A percentile compares a stretch with the other conserved stretches of the same genome.
Conservation (phyloP, 2,797 vertebrate species). For the Artibeus jamaicensis region DNA sequence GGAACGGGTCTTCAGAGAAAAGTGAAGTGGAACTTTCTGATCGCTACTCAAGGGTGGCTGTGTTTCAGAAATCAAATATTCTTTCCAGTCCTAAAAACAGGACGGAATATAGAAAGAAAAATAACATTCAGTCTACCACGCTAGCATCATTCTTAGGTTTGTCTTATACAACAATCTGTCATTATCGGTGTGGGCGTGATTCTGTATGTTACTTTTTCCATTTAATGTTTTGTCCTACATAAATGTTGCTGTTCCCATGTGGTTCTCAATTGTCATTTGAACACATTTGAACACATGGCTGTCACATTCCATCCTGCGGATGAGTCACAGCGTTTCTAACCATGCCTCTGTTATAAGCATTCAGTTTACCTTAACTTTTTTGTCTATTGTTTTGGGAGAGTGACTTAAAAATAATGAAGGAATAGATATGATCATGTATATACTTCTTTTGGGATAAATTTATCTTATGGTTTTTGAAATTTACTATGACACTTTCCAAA, state of each 20-base stretch:
- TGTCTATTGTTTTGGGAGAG: conserved; percentile 5
- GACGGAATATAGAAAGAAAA: neutral
- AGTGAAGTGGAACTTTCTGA: neutral
- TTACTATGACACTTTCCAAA: neutral
- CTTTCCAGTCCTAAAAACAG: neutral
- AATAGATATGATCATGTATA: neutral
- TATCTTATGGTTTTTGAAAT: conserved; percentile 1
- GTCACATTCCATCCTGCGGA: neutral
- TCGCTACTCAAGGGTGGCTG: neutral
- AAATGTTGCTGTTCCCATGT: neutral
- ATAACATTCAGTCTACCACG: neutral
- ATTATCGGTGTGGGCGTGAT: neutral
- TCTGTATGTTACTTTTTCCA: neutral
- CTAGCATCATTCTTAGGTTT: neutral
- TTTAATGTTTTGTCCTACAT: neutral
- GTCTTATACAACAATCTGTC: neutral
- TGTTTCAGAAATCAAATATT: conserved; percentile 16
- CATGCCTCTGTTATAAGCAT: neutral
- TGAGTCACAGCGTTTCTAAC: neutral
- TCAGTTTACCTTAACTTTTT: neutral
- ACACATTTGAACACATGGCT: too few species aligned
- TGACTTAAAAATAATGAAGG: conserved; percentile 35
- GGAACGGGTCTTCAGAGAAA: neutral
- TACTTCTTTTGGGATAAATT: conserved; percentile 4
- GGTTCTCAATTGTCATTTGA: neutral